Percentiles rank a stretch among this genome's conserved stretches.
Evolutionary conservation across 1,140 invertebrate species (phyloP).

Genomic region (Metaphire vulgaris): DNA sequence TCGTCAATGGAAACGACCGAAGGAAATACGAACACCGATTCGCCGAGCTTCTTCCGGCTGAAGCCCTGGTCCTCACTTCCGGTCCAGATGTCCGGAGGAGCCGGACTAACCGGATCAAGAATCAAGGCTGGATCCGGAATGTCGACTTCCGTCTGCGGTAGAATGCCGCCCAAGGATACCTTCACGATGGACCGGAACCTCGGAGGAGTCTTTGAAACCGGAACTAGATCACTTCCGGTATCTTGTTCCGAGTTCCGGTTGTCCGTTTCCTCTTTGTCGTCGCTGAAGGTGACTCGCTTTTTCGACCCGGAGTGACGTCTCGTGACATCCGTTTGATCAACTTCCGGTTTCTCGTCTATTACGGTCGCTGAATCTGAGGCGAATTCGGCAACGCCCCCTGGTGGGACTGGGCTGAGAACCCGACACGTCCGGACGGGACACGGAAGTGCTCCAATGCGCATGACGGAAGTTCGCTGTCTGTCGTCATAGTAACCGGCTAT

Average conservation of each 20-base stretch:
- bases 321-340: not conserved
- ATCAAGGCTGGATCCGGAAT: not conserved
- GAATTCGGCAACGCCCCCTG: not conserved
- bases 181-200: not conserved
- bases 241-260: not conserved
- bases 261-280: not conserved
- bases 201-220: no score
- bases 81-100: not conserved
- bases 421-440: not conserved
- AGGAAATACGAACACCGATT: no score
- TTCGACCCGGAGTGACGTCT: not conserved
- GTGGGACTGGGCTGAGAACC: not conserved
- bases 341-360: not conserved
- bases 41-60: not conserved
- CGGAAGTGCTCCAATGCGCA: not conserved
- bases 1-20: not conserved
- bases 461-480: not conserved
- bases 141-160: not conserved
- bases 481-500: not conserved
- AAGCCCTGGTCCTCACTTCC: not conserved
- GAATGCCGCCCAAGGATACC: not conserved
- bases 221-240: not conserved
- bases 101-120: no score
- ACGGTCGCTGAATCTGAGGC: not conserved
- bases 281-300: not conserved